phyloP scores from a whole-genome alignment of 2,113 vertebrate species.

The Bufo bufo region DNA sequence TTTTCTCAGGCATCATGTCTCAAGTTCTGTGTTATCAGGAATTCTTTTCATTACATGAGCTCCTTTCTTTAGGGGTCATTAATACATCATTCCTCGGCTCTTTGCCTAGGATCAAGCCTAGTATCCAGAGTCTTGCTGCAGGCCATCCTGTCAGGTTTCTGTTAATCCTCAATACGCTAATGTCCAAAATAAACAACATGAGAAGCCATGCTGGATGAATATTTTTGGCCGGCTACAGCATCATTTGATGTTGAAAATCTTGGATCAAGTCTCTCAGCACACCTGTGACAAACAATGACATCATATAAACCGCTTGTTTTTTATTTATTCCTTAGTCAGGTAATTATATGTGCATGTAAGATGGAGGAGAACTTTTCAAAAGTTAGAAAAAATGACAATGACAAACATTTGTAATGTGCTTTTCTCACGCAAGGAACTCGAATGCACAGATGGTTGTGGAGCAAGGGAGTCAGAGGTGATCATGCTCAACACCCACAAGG shows the following conservation, averaged over 20 bases:
- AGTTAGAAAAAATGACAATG: neutral
- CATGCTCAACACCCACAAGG: too few species aligned
- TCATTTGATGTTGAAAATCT: constrained; percentile 7
- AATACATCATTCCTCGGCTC: neutral
- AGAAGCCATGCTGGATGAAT: neutral
- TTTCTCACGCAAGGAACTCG: too few species aligned
- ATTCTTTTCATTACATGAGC: neutral
- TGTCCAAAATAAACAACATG: constrained; percentile 10
- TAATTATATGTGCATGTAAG: neutral
- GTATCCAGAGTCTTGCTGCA: constrained; percentile 15
- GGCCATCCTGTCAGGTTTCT: constrained; percentile 14
- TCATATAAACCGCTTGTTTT: neutral
- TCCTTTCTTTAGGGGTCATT: neutral
- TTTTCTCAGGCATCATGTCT: neutral
- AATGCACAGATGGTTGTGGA: too few species aligned
- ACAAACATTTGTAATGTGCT: too few species aligned
- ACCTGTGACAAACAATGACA: constrained; percentile 18
- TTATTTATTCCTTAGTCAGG: neutral
- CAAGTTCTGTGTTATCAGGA: neutral
- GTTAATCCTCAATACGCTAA: neutral
- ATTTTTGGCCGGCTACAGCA: neutral
- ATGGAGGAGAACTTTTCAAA: neutral
- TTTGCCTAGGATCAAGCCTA: neutral
- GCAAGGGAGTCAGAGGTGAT: too few species aligned
- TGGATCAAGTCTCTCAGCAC: neutral